A percentile compares a stretch with the other conserved stretches of the same genome.
These are phyloP conservation scores for Agapornis roseicollis DNA, from an alignment of 2,113 vertebrate genomes.

Conservation along the genomic window DNA sequence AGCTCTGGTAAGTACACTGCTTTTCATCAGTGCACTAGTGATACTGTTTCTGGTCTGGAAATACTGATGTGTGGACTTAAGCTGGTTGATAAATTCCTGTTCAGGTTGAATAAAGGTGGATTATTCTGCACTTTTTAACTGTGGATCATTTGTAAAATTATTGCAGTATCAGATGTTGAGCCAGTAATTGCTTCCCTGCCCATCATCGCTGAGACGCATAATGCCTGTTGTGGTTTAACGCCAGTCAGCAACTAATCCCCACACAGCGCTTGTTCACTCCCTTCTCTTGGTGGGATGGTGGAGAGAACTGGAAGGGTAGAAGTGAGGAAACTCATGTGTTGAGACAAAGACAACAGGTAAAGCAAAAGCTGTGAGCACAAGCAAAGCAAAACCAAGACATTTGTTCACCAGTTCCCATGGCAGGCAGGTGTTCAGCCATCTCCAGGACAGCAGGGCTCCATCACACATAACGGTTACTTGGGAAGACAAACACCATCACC, in stretches of 20 bases:
- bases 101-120: neutral
- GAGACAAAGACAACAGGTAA: neutral
- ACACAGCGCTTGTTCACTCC: fast-evolving
- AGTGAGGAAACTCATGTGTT: neutral
- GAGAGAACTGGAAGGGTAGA: neutral
- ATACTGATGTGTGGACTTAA: fast-evolving
- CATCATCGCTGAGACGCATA: neutral
- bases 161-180: neutral
- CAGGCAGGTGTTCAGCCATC: neutral
- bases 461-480: neutral
- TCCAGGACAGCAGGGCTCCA: neutral
- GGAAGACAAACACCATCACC: fast-evolving
- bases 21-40: neutral
- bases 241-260: neutral
- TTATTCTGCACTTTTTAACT: neutral
- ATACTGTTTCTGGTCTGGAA: neutral
- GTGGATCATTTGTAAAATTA: neutral
- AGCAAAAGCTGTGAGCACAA: neutral
- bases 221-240: neutral
- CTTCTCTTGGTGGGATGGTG: neutral
- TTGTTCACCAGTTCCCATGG: neutral
- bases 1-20: slow-evolving; percentile 87
- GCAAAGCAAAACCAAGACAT: neutral
- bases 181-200: neutral
- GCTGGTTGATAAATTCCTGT: neutral